Conservation (phyloP, 2,797 vertebrate species). For the Poeciliopsis gracilis region DNA sequence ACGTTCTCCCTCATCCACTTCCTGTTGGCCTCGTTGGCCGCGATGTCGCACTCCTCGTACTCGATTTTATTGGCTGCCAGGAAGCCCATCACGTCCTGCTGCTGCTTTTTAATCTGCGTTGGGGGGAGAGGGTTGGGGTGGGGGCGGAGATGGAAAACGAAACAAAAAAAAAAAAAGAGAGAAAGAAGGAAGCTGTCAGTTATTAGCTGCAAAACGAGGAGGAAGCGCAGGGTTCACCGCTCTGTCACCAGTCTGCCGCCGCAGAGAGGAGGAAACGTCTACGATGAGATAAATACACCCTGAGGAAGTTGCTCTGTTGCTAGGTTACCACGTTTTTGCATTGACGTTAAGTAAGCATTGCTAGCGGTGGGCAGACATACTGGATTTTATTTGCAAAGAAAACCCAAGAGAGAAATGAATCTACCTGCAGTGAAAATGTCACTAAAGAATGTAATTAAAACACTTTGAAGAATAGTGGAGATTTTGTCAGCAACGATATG, state of each 20-base stretch:
- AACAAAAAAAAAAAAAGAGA: too few species aligned
- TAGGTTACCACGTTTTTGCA: constrained; percentile 34
- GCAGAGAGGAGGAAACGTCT: constrained; percentile 26
- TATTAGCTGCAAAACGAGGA: constrained; percentile 30
- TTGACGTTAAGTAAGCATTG: not conserved
- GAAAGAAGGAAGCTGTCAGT: constrained; percentile 56
- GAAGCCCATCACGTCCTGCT: constrained; percentile 94
- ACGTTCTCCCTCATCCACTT: constrained; percentile 98
- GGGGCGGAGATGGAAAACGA: not conserved
- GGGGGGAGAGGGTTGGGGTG: not conserved
- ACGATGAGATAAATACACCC: constrained; percentile 23
- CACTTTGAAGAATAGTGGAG: not conserved
- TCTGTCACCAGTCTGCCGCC: constrained; percentile 22
- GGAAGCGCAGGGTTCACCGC: constrained; percentile 35
- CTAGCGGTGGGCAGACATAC: not conserved
- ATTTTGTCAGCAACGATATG: not conserved
- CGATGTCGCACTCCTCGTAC: constrained; percentile 95
- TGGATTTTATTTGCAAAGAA: not conserved
- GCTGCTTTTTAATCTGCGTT: constrained; percentile 95
- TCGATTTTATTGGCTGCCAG: constrained; percentile 93
- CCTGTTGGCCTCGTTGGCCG: constrained; percentile 91
- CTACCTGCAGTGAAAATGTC: not conserved
- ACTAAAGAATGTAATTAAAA: not conserved
- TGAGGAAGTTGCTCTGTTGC: constrained; percentile 35
- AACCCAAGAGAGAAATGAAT: not conserved